A percentile compares a stretch with the other conserved stretches of the same genome.
phyloP scores from a whole-genome alignment of 2,888 invertebrate species.

The Cinara cedri region DNA sequence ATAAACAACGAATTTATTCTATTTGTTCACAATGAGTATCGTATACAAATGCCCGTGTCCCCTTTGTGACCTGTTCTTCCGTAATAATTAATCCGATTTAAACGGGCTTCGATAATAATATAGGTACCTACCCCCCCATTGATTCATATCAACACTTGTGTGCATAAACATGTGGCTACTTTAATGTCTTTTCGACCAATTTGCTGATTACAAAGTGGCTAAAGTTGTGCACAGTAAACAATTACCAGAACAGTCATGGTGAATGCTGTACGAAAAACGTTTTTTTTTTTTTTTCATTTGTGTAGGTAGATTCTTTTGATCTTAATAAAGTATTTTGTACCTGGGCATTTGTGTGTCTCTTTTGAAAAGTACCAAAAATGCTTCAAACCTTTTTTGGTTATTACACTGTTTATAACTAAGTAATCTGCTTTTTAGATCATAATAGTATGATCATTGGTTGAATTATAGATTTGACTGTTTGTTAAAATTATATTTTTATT shows the following conservation, averaged over 20 bases:
- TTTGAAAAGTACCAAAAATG: slow-evolving; percentile 11
- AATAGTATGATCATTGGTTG: no score
- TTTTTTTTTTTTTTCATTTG: no score
- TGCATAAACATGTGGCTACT: slow-evolving; percentile 20
- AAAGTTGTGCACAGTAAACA: not conserved
- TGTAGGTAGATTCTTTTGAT: slow-evolving; percentile 38
- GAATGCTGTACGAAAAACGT: not conserved
- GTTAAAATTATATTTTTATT: no score
- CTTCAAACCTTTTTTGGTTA: not conserved
- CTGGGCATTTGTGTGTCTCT: not conserved
- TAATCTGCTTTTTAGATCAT: no score
- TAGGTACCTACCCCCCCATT: slow-evolving; percentile 18
- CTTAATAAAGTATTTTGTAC: not conserved
- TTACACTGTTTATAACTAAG: not conserved
- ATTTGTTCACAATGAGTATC: slow-evolving; percentile 53
- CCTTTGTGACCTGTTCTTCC: slow-evolving; percentile 32
- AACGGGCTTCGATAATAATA: slow-evolving; percentile 1
- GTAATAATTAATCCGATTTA: slow-evolving; percentile 55
- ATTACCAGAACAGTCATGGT: not conserved
- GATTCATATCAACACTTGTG: slow-evolving; percentile 20
- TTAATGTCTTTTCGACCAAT: slow-evolving; percentile 33
- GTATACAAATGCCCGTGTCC: slow-evolving; percentile 27
- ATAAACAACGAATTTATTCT: slow-evolving; percentile 37
- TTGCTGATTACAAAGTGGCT: not conserved
- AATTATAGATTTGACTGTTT: no score